Evolutionary conservation across 1,140 invertebrate genomes (phyloP).

Genomic region (Trigoniulus corallinus): DNA sequence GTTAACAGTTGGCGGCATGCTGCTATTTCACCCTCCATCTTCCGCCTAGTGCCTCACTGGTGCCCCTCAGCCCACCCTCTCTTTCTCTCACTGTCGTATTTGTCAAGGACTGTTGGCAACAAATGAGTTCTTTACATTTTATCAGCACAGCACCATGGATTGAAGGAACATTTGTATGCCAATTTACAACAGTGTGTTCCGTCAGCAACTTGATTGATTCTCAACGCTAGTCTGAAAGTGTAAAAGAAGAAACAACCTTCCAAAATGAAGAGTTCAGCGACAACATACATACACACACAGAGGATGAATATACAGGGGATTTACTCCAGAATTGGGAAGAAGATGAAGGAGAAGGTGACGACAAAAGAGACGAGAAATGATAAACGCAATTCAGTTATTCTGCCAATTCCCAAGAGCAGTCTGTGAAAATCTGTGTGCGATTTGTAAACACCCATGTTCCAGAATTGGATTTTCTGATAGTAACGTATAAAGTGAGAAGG

Average conservation of each 20-base stretch:
- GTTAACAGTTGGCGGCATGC: too few relatives aligned
- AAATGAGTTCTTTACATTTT: not conserved
- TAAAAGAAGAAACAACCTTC: too few relatives aligned
- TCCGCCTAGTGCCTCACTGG: too few relatives aligned
- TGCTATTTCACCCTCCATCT: too few relatives aligned
- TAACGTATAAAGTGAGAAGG: too few relatives aligned
- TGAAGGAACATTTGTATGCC: not conserved
- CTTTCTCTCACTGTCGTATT: too few relatives aligned
- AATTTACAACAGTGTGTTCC: not conserved
- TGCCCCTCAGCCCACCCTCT: too few relatives aligned
- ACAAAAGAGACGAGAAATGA: too few relatives aligned
- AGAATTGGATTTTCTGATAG: not conserved
- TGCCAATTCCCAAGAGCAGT: not conserved
- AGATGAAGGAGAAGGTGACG: not conserved
- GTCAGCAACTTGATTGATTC: not conserved
- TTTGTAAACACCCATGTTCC: not conserved
- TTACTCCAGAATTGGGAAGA: not conserved
- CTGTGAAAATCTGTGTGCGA: not conserved
- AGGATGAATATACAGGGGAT: too few relatives aligned
- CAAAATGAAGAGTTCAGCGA: not conserved
- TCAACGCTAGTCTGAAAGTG: not conserved
- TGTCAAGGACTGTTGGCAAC: not conserved
- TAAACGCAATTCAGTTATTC: not conserved
- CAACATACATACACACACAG: too few relatives aligned
- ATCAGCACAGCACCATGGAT: not conserved